A percentile compares a stretch with the other conserved stretches of the same genome.
Conservation (phyloP, 2,113 vertebrate species). For the Ophthalmolycus amberensis region DNA sequence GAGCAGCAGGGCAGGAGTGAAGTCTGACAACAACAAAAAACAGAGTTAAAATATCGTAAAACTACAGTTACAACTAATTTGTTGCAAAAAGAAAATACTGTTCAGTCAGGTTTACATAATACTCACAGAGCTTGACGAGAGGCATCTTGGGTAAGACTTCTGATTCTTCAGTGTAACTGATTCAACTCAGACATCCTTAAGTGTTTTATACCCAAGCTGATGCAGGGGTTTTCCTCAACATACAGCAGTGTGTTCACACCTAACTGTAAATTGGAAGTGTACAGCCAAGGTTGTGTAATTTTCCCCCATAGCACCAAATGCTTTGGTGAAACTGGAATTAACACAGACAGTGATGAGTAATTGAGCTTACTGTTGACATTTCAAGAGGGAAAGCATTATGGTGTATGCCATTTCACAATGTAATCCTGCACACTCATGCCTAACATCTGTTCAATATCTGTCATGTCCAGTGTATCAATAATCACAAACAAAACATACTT, state of each 20-base stretch:
- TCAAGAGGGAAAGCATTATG: conserved; percentile 31
- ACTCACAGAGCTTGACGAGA: conserved; percentile 71
- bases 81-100: neutral
- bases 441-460: neutral
- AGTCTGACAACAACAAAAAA: conserved; percentile 41
- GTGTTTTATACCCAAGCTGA: conserved; percentile 62
- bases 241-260: neutral
- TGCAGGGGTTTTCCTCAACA: conserved; percentile 35
- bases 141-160: conserved; percentile 51
- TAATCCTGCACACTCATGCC: neutral
- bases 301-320: neutral
- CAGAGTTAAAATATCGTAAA: neutral
- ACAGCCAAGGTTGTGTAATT: conserved; percentile 28
- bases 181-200: conserved; percentile 20
- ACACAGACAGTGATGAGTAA: conserved; percentile 34
- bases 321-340: conserved; percentile 73
- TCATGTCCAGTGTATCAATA: neutral
- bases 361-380: conserved; percentile 30
- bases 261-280: conserved; percentile 57
- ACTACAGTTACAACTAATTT: neutral
- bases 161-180: conserved; percentile 39
- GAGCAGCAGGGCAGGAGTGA: conserved; percentile 59
- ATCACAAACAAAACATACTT: neutral
- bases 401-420: neutral
- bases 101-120: neutral